These are phyloP conservation scores for Cynoglossus semilaevis DNA, from an alignment of 2,113 vertebrate genomes.

Conservation along the genomic window DNA sequence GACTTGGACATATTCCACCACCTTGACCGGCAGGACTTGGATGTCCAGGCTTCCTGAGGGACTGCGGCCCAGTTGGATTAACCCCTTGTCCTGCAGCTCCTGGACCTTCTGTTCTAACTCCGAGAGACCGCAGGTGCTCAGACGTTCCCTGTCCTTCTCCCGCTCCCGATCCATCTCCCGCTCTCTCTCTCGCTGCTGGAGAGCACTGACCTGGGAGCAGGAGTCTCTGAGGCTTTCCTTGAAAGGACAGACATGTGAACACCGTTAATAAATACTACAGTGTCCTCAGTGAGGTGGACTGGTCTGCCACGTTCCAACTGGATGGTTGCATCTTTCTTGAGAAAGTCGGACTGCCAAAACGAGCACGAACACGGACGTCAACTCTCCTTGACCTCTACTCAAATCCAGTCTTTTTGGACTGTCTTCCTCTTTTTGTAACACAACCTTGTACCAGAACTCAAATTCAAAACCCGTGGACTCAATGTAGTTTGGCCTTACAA, in stretches of 20 bases:
- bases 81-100: conserved; percentile 87
- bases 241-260: background rate
- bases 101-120: conserved; percentile 84
- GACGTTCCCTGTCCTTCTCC: conserved; percentile 70
- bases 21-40: conserved; percentile 81
- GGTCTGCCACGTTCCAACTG: too few species aligned
- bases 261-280: too few species aligned
- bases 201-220: conserved; percentile 67
- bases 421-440: too few species aligned
- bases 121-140: conserved; percentile 16
- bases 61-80: conserved; percentile 81
- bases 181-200: conserved; percentile 76
- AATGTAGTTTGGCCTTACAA: too few species aligned
- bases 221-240: conserved; percentile 84
- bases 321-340: too few species aligned
- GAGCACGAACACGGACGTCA: too few species aligned
- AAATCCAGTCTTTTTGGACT: too few species aligned
- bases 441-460: too few species aligned
- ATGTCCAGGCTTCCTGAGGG: conserved; percentile 81
- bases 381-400: background rate
- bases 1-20: conserved; percentile 58
- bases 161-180: conserved; percentile 71
- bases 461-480: too few species aligned
- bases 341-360: too few species aligned
- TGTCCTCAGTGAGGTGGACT: too few species aligned